Evolutionary conservation across 2,888 invertebrate genomes (phyloP).

Genomic region (Acheta domesticus): DNA sequence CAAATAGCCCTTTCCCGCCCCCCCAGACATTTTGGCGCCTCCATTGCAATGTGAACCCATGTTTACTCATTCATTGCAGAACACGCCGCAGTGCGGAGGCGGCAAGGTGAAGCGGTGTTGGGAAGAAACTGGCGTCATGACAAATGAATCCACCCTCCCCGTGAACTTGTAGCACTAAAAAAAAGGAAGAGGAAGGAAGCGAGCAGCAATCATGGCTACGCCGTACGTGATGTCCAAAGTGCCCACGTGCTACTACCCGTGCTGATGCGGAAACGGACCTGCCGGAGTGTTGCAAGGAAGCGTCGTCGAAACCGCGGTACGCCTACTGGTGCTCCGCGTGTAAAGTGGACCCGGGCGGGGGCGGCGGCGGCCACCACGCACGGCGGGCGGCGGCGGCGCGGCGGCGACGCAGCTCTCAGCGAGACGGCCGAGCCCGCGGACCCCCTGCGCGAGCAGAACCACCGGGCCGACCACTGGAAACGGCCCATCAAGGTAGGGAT

Average conservation of each 20-base stretch:
- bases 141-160: too few relatives aligned
- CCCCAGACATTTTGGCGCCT: too few relatives aligned
- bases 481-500: neutral
- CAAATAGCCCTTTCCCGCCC: too few relatives aligned
- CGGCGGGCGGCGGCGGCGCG: too few relatives aligned
- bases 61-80: too few relatives aligned
- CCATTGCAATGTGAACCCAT: too few relatives aligned
- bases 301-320: neutral
- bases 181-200: too few relatives aligned
- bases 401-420: conserved; percentile 5
- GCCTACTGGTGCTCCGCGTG: neutral
- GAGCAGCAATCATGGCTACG: conserved; percentile 29
- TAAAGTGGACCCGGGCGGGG: neutral
- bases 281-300: neutral
- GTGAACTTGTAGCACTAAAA: too few relatives aligned
- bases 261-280: neutral
- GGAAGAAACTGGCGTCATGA: too few relatives aligned
- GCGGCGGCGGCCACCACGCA: neutral
- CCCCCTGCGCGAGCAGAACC: neutral
- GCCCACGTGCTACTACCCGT: conserved; percentile 29
- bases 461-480: neutral
- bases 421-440: neutral
- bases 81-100: too few relatives aligned
- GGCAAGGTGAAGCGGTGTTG: too few relatives aligned
- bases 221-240: conserved; percentile 34